These are phyloP conservation scores for Drosophila kambysellisi DNA, from an alignment of 2,888 invertebrate genomes.

Conservation along the genomic window DNA sequence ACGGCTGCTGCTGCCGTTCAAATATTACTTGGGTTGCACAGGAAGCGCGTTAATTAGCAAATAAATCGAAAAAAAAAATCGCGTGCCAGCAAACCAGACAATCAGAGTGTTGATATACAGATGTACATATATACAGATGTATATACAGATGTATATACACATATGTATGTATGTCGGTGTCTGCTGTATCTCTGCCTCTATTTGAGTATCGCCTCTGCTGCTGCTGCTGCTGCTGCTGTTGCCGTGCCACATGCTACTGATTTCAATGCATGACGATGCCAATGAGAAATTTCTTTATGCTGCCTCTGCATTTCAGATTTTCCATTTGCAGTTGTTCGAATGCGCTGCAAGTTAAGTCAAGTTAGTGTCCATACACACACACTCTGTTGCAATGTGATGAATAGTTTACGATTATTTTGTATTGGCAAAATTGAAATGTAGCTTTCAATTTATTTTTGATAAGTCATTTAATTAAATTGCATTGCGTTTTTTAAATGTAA, in stretches of 20 bases:
- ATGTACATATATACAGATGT: not conserved
- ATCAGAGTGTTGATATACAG: constrained; percentile 32
- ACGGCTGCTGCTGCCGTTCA: constrained; percentile 11
- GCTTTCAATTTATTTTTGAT: constrained; percentile 1
- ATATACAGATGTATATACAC: constrained; percentile 3
- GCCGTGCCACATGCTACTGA: constrained; percentile 30
- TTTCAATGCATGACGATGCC: constrained; percentile 67
- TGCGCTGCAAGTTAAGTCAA: constrained; percentile 29
- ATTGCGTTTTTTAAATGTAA: not conserved
- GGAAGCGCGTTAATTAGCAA: constrained; percentile 76
- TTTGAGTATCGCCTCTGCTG: constrained; percentile 16
- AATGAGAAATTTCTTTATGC: constrained; percentile 48
- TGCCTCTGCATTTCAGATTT: constrained; percentile 63
- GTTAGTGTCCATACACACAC: not conserved
- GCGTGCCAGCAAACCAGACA: constrained; percentile 56
- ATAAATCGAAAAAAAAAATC: constrained; percentile 65
- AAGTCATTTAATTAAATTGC: not conserved
- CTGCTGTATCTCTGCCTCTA: constrained; percentile 19
- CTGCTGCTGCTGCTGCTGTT: not conserved
- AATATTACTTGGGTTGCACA: constrained; percentile 36
- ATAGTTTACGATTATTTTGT: not conserved
- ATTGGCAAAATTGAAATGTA: not conserved
- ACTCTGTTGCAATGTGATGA: not conserved
- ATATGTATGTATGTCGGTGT: constrained; percentile 9
- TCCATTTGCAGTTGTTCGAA: constrained; percentile 28